Evolutionary conservation across 2,797 vertebrate genomes (phyloP), one percentile per base, ranked within the genome.

Genomic region (Rhinophrynus dorsalis): DNA sequence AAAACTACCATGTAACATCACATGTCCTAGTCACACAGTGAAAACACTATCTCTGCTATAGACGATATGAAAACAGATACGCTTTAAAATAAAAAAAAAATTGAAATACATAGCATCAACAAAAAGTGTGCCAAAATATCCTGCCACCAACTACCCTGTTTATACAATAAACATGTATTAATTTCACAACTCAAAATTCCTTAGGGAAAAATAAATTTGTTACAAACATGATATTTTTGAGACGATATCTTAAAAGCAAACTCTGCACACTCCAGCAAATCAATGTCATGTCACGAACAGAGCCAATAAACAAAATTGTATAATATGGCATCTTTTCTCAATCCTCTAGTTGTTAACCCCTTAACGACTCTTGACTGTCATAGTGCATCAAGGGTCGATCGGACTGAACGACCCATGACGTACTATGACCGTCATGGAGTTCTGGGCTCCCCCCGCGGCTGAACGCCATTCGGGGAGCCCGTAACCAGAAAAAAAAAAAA

Each of bases 141-240:
- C 59, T 17, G 15, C 35, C 37, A 11, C 56, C 56, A 15, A n/a
- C n/a, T n/a, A n/a, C 42, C 15, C 10, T 11, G 24, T 23, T 38
- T 61, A 26, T 24, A 47, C 26, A n/a, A 47, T 33, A 61, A 32
- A 20, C 40, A 32, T 33, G 38, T 3, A 44, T 60, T 45, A 7
- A 27, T 9, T 40, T 40, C 35, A 58, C 38, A 58, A 58, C 20
- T 15, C 37, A 55, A 58, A 30, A 44, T 45, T 45, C 57, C 24
- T 44, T 45, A 11, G 38, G 27, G 38, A 48, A 62, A 62, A 23
- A 42, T 18, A 24, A 62, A 62, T 58, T 38, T 47, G 29, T 47
- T 59, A 27, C 37, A 59, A 21, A 58, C 38, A 38, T 58, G 26
- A n/a, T n/a, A n/a, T n/a, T n/a, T n/a, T n/a, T n/a, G n/a, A n/a